Base-by-base conservation (phyloP, 2,797 vertebrate genomes). In the Pagetopsis macropterus region DNA sequence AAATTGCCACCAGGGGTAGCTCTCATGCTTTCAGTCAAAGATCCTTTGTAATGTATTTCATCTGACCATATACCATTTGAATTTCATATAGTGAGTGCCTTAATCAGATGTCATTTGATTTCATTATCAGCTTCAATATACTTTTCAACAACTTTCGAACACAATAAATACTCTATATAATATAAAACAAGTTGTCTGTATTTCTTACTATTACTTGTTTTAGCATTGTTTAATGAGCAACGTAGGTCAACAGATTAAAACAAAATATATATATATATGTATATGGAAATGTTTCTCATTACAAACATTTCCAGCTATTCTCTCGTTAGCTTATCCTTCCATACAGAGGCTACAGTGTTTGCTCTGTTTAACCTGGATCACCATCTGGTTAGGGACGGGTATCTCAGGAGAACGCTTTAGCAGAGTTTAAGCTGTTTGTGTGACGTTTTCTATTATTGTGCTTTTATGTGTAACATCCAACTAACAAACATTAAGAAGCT, bases 1-100 rank as follows among this genome's bases (percentile, higher is more conserved):
- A 1, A 3, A 16, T 7, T n/a, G 13, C 80, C 88, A 85, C 60
- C 23, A 86, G 89, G 15, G 60, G 78, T 86, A 7, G 84, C 69
- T 23, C 54, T 31, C 44, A 3, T 16, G n/a, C 58, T 50, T 65
- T 65, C 16, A 57, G 31, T 81, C 16, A 52, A 2, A 37, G 6
- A 13, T 41, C 3, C 5, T 59, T 9, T 60, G n/a, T 11, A 11
- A 16, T 3, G 19, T 11, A 7, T 50, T 63, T 66, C 41, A 19
- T 70, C 41, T 52, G 31, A 37, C 33, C 43, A 9, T 33, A 13
- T 43, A 31, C 9, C 5, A 33, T 17, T 45, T n/a, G 1, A 23
- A 65, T 13, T 27, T 58, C 11, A 31, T 9, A 41, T 5, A 17
- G 3, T 6, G 3, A 13, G 7, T 41, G 14, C 19, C 59, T 31